Percentiles rank a stretch among this genome's conserved stretches.
These are phyloP conservation scores for Lates japonicus DNA, from an alignment of 2,797 vertebrate species.

Conservation along the genomic window DNA sequence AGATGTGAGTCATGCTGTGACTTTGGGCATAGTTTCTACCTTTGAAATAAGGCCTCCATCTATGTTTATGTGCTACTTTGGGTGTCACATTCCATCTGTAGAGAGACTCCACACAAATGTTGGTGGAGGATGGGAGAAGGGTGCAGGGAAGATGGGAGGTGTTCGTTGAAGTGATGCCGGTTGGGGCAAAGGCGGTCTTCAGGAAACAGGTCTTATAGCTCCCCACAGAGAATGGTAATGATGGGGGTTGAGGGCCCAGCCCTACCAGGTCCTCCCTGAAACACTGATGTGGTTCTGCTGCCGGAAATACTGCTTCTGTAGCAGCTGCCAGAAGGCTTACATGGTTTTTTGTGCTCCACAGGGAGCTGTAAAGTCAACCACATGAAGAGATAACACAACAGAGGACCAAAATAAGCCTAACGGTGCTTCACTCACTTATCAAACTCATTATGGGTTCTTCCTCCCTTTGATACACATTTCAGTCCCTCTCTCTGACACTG, in stretches of 20 bases:
- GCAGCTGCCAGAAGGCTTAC: constrained; percentile 28
- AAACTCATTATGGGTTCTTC: constrained; percentile 38
- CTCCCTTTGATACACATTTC: constrained; percentile 28
- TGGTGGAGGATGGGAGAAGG: not conserved
- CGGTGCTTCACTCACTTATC: constrained; percentile 29
- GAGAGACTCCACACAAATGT: not conserved
- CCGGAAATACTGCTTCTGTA: constrained; percentile 26
- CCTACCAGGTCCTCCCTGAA: constrained; percentile 24
- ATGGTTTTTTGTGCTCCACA: constrained; percentile 28
- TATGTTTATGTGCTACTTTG: constrained; percentile 6
- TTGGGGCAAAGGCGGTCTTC: constrained; percentile 9
- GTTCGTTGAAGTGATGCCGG: constrained; percentile 6
- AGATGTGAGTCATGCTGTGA: constrained; percentile 41
- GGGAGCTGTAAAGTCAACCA: constrained; percentile 49
- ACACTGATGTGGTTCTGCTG: constrained; percentile 49
- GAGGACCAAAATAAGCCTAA: constrained; percentile 50
- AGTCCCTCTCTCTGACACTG: constrained; percentile 8
- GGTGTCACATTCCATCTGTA: not conserved
- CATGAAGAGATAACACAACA: constrained; percentile 50
- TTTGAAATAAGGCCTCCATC: constrained; percentile 19
- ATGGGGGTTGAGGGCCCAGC: not conserved
- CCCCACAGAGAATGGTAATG: constrained; percentile 44
- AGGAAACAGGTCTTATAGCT: constrained; percentile 1
- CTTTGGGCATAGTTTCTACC: constrained; percentile 29
- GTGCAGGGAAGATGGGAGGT: constrained; percentile 1